Evolutionary conservation across 2,888 invertebrate species (phyloP).

Genomic region (Anagyrus pseudococci): DNA sequence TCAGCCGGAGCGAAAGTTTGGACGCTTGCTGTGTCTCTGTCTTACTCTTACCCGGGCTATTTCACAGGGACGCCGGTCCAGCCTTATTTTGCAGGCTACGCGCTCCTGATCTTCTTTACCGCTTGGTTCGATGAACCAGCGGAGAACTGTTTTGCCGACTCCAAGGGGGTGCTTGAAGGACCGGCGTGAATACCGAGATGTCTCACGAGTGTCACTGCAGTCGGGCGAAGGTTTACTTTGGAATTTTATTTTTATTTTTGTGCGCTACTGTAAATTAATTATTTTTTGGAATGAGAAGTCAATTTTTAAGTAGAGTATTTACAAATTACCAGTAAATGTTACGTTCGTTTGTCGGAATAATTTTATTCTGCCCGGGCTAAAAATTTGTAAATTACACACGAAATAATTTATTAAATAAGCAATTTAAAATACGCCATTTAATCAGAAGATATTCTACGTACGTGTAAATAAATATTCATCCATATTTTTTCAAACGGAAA

Average conservation of each 20-base stretch:
- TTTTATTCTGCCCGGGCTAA: no score
- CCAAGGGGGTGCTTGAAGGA: constrained; percentile 12
- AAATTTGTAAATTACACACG: no score
- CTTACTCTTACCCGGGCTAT: constrained; percentile 32
- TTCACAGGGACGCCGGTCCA: background rate
- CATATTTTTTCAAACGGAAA: no score
- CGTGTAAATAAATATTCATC: no score
- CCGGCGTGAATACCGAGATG: constrained; percentile 46
- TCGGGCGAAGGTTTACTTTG: constrained; percentile 37
- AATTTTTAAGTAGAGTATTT: no score
- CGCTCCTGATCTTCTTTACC: constrained; percentile 41
- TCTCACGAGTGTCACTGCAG: constrained; percentile 50
- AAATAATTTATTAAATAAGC: no score
- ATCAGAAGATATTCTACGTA: no score
- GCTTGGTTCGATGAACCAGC: constrained; percentile 21
- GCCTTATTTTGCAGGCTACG: background rate
- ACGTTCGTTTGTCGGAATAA: no score
- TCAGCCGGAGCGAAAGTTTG: constrained; percentile 34
- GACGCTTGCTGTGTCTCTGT: constrained; percentile 20
- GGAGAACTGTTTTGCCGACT: constrained; percentile 46
- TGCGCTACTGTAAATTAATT: no score
- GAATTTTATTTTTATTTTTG: background rate
- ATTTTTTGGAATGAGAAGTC: no score
- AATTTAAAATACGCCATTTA: no score
- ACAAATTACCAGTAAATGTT: no score